These are phyloP conservation scores for Arvicanthis niloticus DNA, from an alignment of 2,113 vertebrate genomes.

Conservation along the genomic window DNA sequence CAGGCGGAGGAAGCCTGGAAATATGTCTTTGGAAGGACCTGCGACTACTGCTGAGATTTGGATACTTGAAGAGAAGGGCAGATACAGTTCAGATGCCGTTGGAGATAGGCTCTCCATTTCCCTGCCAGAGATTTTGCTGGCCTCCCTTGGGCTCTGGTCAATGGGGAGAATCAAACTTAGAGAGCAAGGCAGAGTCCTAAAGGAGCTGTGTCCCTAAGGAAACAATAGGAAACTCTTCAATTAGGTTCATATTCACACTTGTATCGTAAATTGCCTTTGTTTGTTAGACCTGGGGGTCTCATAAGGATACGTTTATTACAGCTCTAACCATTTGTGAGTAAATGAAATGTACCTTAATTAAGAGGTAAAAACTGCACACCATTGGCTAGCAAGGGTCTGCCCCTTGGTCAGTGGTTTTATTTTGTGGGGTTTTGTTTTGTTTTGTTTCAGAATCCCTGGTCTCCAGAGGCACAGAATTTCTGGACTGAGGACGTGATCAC, in stretches of 20 bases:
- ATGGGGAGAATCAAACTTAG: conserved; percentile 23
- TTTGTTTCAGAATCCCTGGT: not conserved
- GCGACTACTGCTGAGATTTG: not conserved
- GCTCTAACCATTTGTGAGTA: conserved; percentile 45
- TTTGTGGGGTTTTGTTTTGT: no score
- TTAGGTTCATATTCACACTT: conserved; percentile 18
- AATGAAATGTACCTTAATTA: conserved; percentile 59
- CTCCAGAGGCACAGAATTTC: conserved; percentile 20
- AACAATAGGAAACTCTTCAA: conserved; percentile 38
- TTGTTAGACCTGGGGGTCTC: conserved; percentile 35
- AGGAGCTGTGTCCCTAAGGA: conserved; percentile 19
- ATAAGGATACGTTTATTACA: conserved; percentile 43
- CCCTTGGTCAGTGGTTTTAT: not conserved
- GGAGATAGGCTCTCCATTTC: not conserved
- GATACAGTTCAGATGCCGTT: not conserved
- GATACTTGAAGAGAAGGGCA: not conserved
- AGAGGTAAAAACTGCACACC: conserved; percentile 31
- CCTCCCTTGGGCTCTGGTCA: not conserved
- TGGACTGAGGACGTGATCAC: not conserved
- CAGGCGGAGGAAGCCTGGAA: not conserved
- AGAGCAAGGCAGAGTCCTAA: conserved; percentile 27
- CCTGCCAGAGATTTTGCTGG: not conserved
- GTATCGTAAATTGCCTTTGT: conserved; percentile 32
- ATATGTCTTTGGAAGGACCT: not conserved
- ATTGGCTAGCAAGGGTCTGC: not conserved